Base-by-base conservation (phyloP, 2,888 invertebrate genomes). In the Andrena marginata region DNA sequence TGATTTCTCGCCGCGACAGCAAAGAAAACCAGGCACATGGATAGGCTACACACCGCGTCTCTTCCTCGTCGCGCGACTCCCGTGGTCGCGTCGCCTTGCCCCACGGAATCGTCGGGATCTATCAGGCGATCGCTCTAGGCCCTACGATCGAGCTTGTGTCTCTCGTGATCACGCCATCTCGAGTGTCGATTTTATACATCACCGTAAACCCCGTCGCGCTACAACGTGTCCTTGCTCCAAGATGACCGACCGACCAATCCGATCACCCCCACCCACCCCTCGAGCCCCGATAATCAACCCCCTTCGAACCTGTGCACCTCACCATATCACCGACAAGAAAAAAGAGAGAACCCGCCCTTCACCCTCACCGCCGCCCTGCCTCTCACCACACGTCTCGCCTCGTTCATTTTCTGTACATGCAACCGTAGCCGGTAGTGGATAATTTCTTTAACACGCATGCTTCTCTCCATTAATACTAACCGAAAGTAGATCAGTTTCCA, bases 231-330 rank as follows among this genome's bases (percentile, higher is more conserved):
- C 87, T 81, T 85, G 75, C 81, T 79, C 89, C 80, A 85, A 87
- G 82, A 89, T 87, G 87, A 89, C 89, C 89, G 87, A 89, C 87
- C 89, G 89, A 89, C 89, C 89, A 86, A 86, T 83, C 88, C 23
- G 73, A 86, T 79, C 83, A 76, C 62, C 23, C 8, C 20, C 20
- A 76, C 62, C 23, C 8, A 8, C 20, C 20, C 10, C 54, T 10
- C 26, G 56, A 16, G n/a, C 13, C 67, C 78, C 75, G 63, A 76
- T 64, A 79, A 68, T 77, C 68, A 77, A 42, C 13, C 42, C 76
- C 82, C 70, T 60, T 51, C 68, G 69, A 67, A 64, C 54, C 67
- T 48, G 31, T 31, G 63, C 72, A 23, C 20, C 56, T 26, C 54
- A n/a, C 73, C 29, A 10, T 29, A 16, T 51, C 56, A 62, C 67